Percentiles rank a stretch among this genome's conserved stretches.
phyloP scores from a whole-genome alignment of 2,797 vertebrate species.

The Parambassis ranga region DNA sequence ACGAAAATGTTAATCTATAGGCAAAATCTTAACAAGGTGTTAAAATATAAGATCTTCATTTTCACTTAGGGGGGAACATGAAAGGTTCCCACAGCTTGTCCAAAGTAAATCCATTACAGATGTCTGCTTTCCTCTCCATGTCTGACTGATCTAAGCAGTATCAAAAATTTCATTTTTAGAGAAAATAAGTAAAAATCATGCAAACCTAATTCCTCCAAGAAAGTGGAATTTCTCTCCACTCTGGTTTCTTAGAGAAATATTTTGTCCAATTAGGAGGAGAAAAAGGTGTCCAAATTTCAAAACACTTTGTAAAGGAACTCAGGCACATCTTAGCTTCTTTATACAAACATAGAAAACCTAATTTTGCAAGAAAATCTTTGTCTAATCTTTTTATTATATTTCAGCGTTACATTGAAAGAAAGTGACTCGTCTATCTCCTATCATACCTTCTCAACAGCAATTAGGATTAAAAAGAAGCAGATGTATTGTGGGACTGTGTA shows the following conservation, averaged over 20 bases:
- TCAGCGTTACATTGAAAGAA: too few relatives aligned
- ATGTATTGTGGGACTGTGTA: conserved; percentile 28
- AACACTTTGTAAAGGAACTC: not conserved
- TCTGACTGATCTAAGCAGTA: not conserved
- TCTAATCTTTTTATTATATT: too few relatives aligned
- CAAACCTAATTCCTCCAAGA: conserved; percentile 9
- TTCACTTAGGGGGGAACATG: conserved; percentile 59
- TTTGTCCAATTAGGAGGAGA: too few relatives aligned
- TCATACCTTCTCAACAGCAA: conserved; percentile 13
- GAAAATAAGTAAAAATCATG: conserved; percentile 2
- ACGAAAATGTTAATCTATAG: conserved; percentile 76
- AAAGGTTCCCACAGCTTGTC: conserved; percentile 31
- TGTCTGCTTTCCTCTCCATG: not conserved
- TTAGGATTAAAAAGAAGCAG: not conserved
- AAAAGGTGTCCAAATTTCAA: not conserved
- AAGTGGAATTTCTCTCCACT: not conserved
- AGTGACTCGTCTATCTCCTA: too few relatives aligned
- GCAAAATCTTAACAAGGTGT: conserved; percentile 65
- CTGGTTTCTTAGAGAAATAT: too few relatives aligned
- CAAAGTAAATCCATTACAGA: conserved; percentile 23
- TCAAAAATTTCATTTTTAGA: conserved; percentile 5
- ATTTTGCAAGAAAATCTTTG: not conserved
- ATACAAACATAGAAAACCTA: too few relatives aligned
- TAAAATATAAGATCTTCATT: conserved; percentile 62
- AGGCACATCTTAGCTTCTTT: not conserved